These are phyloP conservation scores for Himalopsyche anomala DNA, from an alignment of 2,888 invertebrate genomes.

Conservation along the genomic window DNA sequence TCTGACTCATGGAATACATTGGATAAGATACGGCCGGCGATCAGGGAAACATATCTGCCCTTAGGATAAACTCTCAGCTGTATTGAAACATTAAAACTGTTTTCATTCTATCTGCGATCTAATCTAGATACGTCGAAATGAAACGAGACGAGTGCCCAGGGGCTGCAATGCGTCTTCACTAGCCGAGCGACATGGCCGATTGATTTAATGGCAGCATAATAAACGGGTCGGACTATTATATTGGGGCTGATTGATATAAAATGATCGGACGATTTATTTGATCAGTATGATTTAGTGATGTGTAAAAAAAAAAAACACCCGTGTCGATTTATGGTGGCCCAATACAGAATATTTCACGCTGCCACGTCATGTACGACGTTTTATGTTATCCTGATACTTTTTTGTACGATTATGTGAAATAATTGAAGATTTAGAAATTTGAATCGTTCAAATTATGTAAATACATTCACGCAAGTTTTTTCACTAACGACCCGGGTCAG, in stretches of 20 bases:
- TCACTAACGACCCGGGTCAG: no score
- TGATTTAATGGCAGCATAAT: slow-evolving; percentile 22
- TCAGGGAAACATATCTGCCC: slow-evolving; percentile 42
- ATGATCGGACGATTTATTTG: slow-evolving; percentile 28
- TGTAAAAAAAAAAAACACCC: background rate
- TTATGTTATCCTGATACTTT: background rate
- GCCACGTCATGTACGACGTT: background rate
- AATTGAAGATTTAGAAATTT: no score
- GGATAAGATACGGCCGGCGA: background rate
- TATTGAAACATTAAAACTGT: slow-evolving; percentile 42
- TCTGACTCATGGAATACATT: background rate
- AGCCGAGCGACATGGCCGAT: slow-evolving; percentile 22
- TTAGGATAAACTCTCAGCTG: background rate
- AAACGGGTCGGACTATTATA: slow-evolving; percentile 4
- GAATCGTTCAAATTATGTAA: no score
- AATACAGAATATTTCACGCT: background rate
- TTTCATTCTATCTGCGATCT: slow-evolving; percentile 13
- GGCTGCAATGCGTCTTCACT: slow-evolving; percentile 31
- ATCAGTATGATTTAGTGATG: slow-evolving; percentile 20
- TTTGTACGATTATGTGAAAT: background rate
- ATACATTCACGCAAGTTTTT: no score
- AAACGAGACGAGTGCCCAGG: slow-evolving; percentile 17
- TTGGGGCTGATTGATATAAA: slow-evolving; percentile 43
- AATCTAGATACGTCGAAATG: slow-evolving; percentile 31
- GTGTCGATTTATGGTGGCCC: background rate